Conservation (phyloP, 2,113 vertebrate genomes). For the Baryphthengus martii region DNA sequence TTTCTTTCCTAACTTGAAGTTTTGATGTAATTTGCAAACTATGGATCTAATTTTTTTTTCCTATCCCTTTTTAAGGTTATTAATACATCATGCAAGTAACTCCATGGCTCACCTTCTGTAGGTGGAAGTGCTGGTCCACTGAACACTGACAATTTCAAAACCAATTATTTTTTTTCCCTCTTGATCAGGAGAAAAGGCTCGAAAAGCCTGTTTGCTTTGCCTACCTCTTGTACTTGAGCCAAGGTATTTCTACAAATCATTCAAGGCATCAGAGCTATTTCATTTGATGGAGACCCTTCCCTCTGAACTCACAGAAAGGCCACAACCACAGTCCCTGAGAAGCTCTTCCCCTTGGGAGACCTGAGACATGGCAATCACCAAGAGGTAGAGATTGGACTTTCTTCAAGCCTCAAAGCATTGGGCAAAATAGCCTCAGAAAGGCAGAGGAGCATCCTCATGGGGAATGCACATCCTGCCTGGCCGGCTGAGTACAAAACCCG, state of each 20-base stretch:
- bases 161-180: not conserved
- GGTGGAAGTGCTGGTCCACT: not conserved
- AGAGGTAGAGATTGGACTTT: accelerated
- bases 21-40: not conserved
- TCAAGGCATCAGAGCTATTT: not conserved
- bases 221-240: not conserved
- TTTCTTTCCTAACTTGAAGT: not conserved
- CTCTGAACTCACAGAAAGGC: not conserved
- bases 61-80: not conserved
- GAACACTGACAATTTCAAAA: not conserved
- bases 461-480: not conserved
- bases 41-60: not conserved
- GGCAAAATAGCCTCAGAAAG: not conserved
- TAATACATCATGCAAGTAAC: not conserved
- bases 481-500: not conserved
- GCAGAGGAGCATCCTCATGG: not conserved
- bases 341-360: not conserved
- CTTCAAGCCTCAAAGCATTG: not conserved
- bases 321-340: not conserved
- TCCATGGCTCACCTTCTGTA: not conserved
- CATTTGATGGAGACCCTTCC: not conserved
- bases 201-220: not conserved
- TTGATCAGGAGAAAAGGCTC: not conserved
- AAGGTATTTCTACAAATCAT: not conserved
- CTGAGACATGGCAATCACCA: accelerated